phyloP scores from a whole-genome alignment of 2,888 invertebrate genomes.

The Anthophora plumipes region DNA sequence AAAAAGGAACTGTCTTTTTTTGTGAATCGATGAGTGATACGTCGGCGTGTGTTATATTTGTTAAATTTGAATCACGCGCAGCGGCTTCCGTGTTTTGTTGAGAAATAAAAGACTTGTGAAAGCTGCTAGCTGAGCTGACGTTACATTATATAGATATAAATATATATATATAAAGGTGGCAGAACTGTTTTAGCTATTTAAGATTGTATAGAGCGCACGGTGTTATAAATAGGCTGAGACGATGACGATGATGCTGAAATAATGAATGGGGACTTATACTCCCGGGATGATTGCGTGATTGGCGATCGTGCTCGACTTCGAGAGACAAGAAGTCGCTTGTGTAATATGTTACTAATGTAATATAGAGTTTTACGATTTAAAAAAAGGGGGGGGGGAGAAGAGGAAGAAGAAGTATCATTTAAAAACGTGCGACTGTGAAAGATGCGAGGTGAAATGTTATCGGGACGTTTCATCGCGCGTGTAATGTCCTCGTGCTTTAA shows the following conservation, averaged over 20 bases:
- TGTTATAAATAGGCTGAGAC: slow-evolving; percentile 71
- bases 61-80: slow-evolving; percentile 48
- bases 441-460: slow-evolving; percentile 30
- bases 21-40: slow-evolving; percentile 25
- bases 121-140: slow-evolving; percentile 29
- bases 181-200: slow-evolving; percentile 72
- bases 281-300: slow-evolving; percentile 26
- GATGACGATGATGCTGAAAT: slow-evolving; percentile 22
- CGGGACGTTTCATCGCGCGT: slow-evolving; percentile 40
- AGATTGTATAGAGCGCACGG: slow-evolving; percentile 79
- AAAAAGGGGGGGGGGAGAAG: too few species aligned
- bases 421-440: slow-evolving; percentile 66
- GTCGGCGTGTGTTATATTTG: slow-evolving; percentile 55
- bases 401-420: slow-evolving; percentile 65
- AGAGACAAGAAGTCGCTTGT: slow-evolving; percentile 49
- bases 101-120: not conserved
- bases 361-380: slow-evolving; percentile 76
- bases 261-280: slow-evolving; percentile 12
- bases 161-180: slow-evolving; percentile 66
- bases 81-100: slow-evolving; percentile 7
- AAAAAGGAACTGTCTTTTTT: slow-evolving; percentile 14
- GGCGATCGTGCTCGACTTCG: slow-evolving; percentile 43
- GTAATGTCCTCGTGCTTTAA: slow-evolving; percentile 52
- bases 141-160: slow-evolving; percentile 64
- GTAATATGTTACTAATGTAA: slow-evolving; percentile 80